These are phyloP conservation scores for Holocentrus rufus DNA, from an alignment of 2,797 vertebrate species.

Conservation along the genomic window DNA sequence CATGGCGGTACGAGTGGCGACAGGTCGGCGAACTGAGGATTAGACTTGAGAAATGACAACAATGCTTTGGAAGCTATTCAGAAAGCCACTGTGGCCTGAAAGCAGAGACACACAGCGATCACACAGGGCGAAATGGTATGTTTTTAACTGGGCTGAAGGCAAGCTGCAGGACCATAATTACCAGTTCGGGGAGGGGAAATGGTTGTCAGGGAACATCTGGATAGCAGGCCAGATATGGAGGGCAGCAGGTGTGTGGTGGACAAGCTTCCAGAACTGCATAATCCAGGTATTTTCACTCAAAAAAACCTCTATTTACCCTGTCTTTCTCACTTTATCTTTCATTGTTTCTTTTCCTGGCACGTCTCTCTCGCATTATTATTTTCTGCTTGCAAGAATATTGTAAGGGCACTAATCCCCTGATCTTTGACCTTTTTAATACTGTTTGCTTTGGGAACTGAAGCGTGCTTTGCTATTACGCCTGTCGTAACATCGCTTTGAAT, in stretches of 20 bases:
- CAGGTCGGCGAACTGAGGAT: constrained; percentile 65
- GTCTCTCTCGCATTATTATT: too few species aligned
- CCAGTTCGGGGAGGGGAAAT: constrained; percentile 24
- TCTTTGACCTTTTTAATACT: not conserved
- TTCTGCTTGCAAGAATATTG: too few species aligned
- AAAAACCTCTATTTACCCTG: not conserved
- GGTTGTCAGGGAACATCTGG: constrained; percentile 59
- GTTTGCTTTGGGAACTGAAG: too few species aligned
- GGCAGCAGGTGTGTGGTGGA: constrained; percentile 42
- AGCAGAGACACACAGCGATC: not conserved
- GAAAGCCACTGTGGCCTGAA: not conserved
- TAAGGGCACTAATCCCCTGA: not conserved
- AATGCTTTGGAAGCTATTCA: constrained; percentile 60
- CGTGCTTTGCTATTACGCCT: too few species aligned
- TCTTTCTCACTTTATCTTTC: not conserved
- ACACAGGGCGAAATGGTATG: not conserved
- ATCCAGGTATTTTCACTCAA: constrained; percentile 20
- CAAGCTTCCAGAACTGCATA: constrained; percentile 30
- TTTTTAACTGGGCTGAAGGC: constrained; percentile 16
- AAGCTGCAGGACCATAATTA: constrained; percentile 47
- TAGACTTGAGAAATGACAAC: constrained; percentile 63
- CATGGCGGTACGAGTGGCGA: constrained; percentile 54
- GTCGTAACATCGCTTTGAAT: too few species aligned
- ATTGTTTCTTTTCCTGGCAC: too few species aligned
- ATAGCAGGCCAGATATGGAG: constrained; percentile 22